phyloP scores from a whole-genome alignment of 2,888 invertebrate genomes.

The Pteria penguin region DNA sequence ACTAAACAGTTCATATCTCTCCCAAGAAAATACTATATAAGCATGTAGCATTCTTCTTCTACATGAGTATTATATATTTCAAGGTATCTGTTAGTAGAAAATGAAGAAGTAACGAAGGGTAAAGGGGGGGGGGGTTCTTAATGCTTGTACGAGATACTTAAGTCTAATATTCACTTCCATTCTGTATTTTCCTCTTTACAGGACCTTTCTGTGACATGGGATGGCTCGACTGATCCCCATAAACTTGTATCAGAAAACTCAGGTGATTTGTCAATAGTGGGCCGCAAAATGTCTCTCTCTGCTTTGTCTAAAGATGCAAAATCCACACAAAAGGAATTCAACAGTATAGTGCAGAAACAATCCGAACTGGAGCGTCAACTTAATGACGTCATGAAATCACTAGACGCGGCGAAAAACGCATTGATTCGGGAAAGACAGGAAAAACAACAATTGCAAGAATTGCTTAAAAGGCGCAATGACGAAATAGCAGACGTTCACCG shows the following conservation, averaged over 20 bases:
- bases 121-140: no score
- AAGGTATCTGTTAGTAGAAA: no score
- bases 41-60: no score
- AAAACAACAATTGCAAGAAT: constrained; percentile 54
- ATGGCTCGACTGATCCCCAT: background rate
- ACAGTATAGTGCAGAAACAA: constrained; percentile 56
- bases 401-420: constrained; percentile 62
- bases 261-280: constrained; percentile 52
- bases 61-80: no score
- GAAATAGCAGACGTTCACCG: constrained; percentile 58
- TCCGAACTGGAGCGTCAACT: constrained; percentile 61
- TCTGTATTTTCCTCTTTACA: background rate
- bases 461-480: constrained; percentile 51
- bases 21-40: no score
- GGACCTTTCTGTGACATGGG: constrained; percentile 20
- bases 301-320: constrained; percentile 58
- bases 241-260: background rate
- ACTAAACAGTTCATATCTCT: no score
- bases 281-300: constrained; percentile 61
- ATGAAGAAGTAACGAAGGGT: no score
- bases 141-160: no score
- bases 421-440: constrained; percentile 59
- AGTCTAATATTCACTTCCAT: background rate
- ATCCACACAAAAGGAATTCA: constrained; percentile 57
- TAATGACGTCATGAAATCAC: constrained; percentile 59